phyloP scores from a whole-genome alignment of 2,888 invertebrate genomes.

The Parasteatoda lunata region DNA sequence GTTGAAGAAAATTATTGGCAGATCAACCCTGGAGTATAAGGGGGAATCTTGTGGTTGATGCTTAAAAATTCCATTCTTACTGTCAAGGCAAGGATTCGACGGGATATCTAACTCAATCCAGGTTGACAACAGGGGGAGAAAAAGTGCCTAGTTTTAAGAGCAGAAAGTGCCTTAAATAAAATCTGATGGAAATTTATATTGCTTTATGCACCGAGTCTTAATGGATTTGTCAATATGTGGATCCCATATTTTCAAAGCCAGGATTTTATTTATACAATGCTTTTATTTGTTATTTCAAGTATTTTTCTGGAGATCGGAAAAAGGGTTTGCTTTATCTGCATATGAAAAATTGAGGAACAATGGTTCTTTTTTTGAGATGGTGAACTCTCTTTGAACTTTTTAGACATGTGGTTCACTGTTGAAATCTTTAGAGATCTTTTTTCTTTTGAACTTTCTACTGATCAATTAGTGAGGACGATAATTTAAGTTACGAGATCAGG shows the following conservation, averaged over 20 bases:
- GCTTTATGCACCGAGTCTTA: conserved; percentile 5
- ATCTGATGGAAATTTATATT: conserved; percentile 50
- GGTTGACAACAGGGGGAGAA: conserved; percentile 43
- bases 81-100: conserved; percentile 23
- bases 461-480: too few species aligned
- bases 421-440: too few species aligned
- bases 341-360: too few species aligned
- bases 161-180: conserved; percentile 40
- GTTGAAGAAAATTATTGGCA: conserved; percentile 54
- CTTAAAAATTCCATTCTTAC: conserved; percentile 26
- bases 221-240: neutral
- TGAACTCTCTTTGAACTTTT: too few species aligned
- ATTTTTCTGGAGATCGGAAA: too few species aligned
- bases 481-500: too few species aligned
- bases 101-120: conserved; percentile 63
- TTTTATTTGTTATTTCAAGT: too few species aligned
- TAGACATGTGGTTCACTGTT: too few species aligned
- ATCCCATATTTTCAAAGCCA: neutral
- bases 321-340: too few species aligned
- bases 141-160: conserved; percentile 19
- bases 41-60: conserved; percentile 55
- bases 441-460: too few species aligned
- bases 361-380: too few species aligned
- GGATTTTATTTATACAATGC: too few species aligned
- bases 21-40: conserved; percentile 49